Evolutionary conservation across 2,797 vertebrate genomes (phyloP), one percentile per base, ranked within the genome.

Genomic region (Microchirus variegatus): DNA sequence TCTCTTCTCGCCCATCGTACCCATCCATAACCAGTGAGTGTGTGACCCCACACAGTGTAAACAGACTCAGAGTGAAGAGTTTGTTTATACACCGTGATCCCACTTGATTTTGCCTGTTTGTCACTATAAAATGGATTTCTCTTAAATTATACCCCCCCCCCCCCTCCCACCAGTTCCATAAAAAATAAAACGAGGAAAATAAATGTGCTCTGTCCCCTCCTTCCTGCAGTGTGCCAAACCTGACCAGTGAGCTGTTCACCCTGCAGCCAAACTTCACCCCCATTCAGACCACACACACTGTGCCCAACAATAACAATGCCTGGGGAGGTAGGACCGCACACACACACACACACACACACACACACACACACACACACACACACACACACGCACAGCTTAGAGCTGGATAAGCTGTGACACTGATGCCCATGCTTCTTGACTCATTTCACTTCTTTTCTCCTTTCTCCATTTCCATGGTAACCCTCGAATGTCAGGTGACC

Each of bases 231-330:
- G 91, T 96, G 92, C 93, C 94, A 91, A 95, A 94, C 82, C 91
- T 96, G 83, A 94, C 91, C 87, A 95, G 88, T 81, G 94, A 96
- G 92, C 92, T 96, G 83, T 97, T 96, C 85, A 96, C 95, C 87
- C 89, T 96, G 76, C 95, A 96, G 86, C 93, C 92, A 53, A 91
- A 84, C 31, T 95, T 95, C 89, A 92, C 94, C 80, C 91, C 94
- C 59, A 93, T 95, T 77, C 94, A 94, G 85, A 94, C 93, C 78
- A 93, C 91, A 84, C 93, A 94, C 88, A 92, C 93, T 90, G 93
- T 95, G 86, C 92, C 93, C 79, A 90, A 92, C 51, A 91, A 91
- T 86, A 93, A 91, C 89, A 95, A 84, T 70, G 89, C 91, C 71
- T 96, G 94, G 95, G 94, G 94, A 95, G 96, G 96, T 97, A 90